Conservation (phyloP, 2,888 invertebrate genomes). For the Campoplex capitator region DNA sequence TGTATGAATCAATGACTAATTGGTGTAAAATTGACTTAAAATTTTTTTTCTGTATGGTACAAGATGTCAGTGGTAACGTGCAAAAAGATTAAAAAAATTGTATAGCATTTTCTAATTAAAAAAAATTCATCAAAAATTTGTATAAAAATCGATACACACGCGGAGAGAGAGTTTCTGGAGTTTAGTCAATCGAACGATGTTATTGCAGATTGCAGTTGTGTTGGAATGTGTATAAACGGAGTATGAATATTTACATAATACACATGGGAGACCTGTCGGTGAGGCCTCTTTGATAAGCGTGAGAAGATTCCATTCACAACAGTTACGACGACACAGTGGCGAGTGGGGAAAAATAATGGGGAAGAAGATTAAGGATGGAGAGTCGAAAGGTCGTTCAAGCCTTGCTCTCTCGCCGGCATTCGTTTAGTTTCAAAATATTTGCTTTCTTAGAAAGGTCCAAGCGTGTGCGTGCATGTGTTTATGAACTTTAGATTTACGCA, state of each 20-base stretch:
- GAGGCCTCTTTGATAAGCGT: slow-evolving; percentile 63
- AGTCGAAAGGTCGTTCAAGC: slow-evolving; percentile 59
- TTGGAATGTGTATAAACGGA: background rate
- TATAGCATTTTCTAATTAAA: too few species aligned
- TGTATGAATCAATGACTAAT: too few species aligned
- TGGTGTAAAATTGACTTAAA: too few species aligned
- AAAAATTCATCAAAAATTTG: background rate
- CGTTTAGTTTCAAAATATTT: slow-evolving; percentile 62
- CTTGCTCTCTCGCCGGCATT: slow-evolving; percentile 13
- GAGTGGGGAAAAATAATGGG: slow-evolving; percentile 16
- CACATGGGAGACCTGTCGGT: slow-evolving; percentile 27
- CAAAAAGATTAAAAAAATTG: too few species aligned
- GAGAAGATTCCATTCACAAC: slow-evolving; percentile 67
- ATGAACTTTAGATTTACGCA: background rate
- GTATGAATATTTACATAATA: slow-evolving; percentile 15
- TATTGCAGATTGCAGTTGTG: slow-evolving; percentile 18
- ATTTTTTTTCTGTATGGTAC: too few species aligned
- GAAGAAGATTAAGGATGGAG: slow-evolving; percentile 52
- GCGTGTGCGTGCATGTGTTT: background rate
- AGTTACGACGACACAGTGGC: slow-evolving; percentile 18
- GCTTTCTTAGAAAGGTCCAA: slow-evolving; percentile 57
- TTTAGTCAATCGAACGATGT: slow-evolving; percentile 44
- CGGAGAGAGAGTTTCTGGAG: slow-evolving; percentile 15
- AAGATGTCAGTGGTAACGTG: too few species aligned
- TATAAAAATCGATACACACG: background rate